Conservation (phyloP, 2,113 vertebrate genomes). For the Perognathus longimembris region DNA sequence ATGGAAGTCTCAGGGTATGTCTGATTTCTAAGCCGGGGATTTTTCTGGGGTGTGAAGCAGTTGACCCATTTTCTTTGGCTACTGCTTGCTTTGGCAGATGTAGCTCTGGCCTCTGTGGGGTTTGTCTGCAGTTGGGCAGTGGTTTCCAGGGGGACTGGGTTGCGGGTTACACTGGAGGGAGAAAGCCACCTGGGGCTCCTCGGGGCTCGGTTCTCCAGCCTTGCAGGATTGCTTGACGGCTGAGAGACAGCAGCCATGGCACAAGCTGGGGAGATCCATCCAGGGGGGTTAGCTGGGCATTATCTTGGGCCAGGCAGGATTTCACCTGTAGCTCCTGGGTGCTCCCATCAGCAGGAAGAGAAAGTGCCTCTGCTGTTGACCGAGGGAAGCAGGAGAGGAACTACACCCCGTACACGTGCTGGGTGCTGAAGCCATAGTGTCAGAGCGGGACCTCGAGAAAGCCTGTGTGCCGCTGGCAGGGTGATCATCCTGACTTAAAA, state of each 20-base stretch:
- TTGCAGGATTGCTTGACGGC: constrained; percentile 82
- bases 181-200: constrained; percentile 54
- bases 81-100: constrained; percentile 85
- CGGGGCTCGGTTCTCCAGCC: constrained; percentile 49
- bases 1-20: constrained; percentile 69
- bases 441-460: constrained; percentile 92
- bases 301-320: constrained; percentile 70
- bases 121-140: constrained; percentile 82
- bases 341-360: constrained; percentile 86
- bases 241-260: constrained; percentile 87
- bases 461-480: constrained; percentile 93
- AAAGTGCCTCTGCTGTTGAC: constrained; percentile 92
- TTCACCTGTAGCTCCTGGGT: constrained; percentile 82
- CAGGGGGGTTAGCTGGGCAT: constrained; percentile 68
- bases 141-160: constrained; percentile 74
- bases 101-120: constrained; percentile 83
- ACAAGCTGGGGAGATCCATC: constrained; percentile 73
- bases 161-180: constrained; percentile 78
- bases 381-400: constrained; percentile 92
- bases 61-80: constrained; percentile 83
- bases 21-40: constrained; percentile 76
- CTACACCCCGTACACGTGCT: constrained; percentile 94
- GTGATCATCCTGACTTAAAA: constrained; percentile 72
- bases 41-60: constrained; percentile 71
- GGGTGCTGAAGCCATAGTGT: constrained; percentile 91